These are phyloP conservation scores for Oeneis ivallda DNA, from an alignment of 2,888 invertebrate genomes.

Conservation along the genomic window DNA sequence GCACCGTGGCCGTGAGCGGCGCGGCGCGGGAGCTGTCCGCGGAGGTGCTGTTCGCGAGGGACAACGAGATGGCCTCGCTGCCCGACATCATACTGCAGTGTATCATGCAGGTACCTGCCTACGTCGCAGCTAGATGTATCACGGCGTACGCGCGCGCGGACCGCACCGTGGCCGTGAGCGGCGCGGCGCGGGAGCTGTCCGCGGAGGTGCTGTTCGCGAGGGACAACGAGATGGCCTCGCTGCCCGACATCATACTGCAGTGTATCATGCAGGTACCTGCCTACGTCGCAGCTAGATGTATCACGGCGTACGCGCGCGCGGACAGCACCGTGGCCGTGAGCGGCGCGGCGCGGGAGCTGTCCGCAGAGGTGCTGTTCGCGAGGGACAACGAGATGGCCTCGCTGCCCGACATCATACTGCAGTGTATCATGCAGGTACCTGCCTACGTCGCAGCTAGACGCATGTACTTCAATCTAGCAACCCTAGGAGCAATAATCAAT, in stretches of 20 bases:
- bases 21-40: constrained; percentile 89
- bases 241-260: constrained; percentile 93
- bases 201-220: constrained; percentile 93
- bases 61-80: constrained; percentile 84
- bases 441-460: no score
- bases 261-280: constrained; percentile 87
- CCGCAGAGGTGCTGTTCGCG: constrained; percentile 92
- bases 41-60: constrained; percentile 92
- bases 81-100: constrained; percentile 93
- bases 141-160: constrained; percentile 64
- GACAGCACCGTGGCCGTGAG: constrained; percentile 84
- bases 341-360: constrained; percentile 87
- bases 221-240: constrained; percentile 84
- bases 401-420: constrained; percentile 91
- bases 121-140: no score
- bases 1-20: constrained; percentile 85
- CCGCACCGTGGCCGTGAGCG: constrained; percentile 84
- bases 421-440: constrained; percentile 88
- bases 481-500: no score
- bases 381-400: constrained; percentile 86
- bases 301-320: constrained; percentile 65
- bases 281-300: no score
- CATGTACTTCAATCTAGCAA: no score
- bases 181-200: constrained; percentile 88
- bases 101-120: constrained; percentile 86